phyloP scores from a whole-genome alignment of 2,797 vertebrate genomes.

The Poecilia velifera region DNA sequence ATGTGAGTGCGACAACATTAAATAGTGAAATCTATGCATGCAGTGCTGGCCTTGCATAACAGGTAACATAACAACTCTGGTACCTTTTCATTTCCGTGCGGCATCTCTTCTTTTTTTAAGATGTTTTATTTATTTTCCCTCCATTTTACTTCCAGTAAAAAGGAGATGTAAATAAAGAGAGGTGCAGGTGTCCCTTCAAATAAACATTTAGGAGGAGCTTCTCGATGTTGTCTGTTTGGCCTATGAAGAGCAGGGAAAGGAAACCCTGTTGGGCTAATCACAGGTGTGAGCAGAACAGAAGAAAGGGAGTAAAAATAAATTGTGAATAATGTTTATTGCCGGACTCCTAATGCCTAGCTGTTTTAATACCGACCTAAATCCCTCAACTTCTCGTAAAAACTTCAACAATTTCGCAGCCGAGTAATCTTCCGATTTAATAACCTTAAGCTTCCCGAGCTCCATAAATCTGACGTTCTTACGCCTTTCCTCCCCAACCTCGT shows the following conservation, averaged over 20 bases:
- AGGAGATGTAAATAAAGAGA: slow-evolving; percentile 26
- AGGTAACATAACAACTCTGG: slow-evolving; percentile 14
- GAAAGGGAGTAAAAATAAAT: slow-evolving; percentile 73
- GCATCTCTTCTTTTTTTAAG: slow-evolving; percentile 12
- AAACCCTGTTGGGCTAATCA: slow-evolving; percentile 55
- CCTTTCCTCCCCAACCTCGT: slow-evolving; percentile 63
- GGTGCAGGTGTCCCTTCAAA: slow-evolving; percentile 47
- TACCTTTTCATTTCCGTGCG: slow-evolving; percentile 15
- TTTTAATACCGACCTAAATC: slow-evolving; percentile 84
- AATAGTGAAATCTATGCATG: slow-evolving; percentile 20
- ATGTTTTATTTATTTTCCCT: slow-evolving; percentile 24
- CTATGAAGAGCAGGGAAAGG: slow-evolving; percentile 61
- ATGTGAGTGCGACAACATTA: slow-evolving; percentile 40
- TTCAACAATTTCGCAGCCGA: slow-evolving; percentile 87
- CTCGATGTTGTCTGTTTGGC: slow-evolving; percentile 59
- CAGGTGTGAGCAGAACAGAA: slow-evolving; percentile 62
- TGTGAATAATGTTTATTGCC: slow-evolving; percentile 81
- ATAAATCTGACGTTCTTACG: slow-evolving; percentile 85
- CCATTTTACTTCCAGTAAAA: neutral
- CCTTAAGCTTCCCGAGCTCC: slow-evolving; percentile 85
- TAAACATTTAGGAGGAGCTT: slow-evolving; percentile 49
- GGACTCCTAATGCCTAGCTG: slow-evolving; percentile 76
- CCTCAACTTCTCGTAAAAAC: slow-evolving; percentile 85
- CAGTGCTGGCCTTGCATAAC: slow-evolving; percentile 32
- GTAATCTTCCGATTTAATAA: slow-evolving; percentile 90